Base-by-base conservation (phyloP, 2,113 vertebrate species). In the Urocynchramus pylzowi region DNA sequence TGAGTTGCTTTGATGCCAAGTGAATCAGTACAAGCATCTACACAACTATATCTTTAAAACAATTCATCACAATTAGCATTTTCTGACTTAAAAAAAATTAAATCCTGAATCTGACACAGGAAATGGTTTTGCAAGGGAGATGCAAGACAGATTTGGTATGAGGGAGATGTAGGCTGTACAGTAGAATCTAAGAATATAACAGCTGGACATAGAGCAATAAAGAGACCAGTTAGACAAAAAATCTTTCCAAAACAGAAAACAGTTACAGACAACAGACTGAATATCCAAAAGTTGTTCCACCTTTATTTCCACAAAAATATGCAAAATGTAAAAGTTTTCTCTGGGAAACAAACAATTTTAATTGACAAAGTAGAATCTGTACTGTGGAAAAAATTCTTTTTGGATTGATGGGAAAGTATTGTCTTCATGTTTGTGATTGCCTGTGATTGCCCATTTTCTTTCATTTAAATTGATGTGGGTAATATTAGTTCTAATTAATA, bases 321-420 rank as follows among this genome's bases (percentile, higher is more conserved):
- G 6, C 5, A 73, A 81, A 56, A 44, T 39, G 1, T 39, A 27
- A 60, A 63, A 2, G 2, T 47, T 91, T 88, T 57, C 8, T 13
- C 4, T 21, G n/a, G 15, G 27, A 60, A 87, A 53, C 2, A 61
- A 80, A 33, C 1, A 41, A n/a, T 41, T 8, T 44, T 57, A 68
- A 50, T 63, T 30, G 74, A 5, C 28, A 23, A 63, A 50, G 5
- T 27, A 52, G 16, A 56, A 45, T 65, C 8, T 50, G 5, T 56
- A 23, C 2, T 22, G 5, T 1, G 1, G 54, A 64, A 65, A 83
- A 71, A 81, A 11, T 2, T n/a, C 0, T 28, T 80, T 31, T 19
- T 65, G 14, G 35, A 52, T n/a, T 1, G 0, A 87, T 37, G 3
- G 4, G 3, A 86, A 80, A 59, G 4, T 49, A 45, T 11, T 49